Conservation (phyloP, 2,113 vertebrate genomes). For the Cettia cetti region DNA sequence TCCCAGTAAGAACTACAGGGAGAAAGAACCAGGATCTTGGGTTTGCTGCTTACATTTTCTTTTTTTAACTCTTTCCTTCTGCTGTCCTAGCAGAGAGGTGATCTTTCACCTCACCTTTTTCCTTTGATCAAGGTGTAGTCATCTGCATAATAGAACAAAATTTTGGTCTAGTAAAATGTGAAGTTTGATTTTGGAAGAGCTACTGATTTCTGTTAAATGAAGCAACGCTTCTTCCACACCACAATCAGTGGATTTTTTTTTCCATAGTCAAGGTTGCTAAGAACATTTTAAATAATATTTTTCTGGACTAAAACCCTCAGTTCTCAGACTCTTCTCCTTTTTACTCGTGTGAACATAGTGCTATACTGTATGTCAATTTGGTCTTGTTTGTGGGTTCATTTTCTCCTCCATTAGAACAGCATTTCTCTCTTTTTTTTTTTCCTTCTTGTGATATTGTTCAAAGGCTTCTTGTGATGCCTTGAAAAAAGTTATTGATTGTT, state of each 20-base stretch:
- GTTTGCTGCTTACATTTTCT: background rate
- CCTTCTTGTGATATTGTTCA: constrained; percentile 66
- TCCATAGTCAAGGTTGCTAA: background rate
- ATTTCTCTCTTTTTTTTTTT: background rate
- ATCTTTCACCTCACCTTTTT: background rate
- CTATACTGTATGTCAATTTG: constrained; percentile 37
- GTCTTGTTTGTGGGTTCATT: constrained; percentile 62
- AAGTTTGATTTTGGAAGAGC: background rate
- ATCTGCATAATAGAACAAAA: background rate
- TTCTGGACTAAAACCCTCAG: constrained; percentile 25
- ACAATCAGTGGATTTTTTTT: background rate
- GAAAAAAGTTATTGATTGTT: constrained; percentile 70
- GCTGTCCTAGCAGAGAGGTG: background rate
- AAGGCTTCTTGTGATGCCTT: constrained; percentile 69
- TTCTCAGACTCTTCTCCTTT: constrained; percentile 6
- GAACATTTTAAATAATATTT: background rate
- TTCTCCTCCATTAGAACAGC: constrained; percentile 59
- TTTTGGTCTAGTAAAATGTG: background rate
- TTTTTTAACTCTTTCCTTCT: background rate
- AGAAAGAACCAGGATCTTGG: background rate
- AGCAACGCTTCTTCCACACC: background rate
- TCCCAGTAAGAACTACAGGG: background rate
- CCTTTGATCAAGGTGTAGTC: background rate
- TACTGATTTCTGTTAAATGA: background rate
- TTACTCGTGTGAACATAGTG: constrained; percentile 6